Evolutionary conservation across 2,113 vertebrate species (phyloP), one percentile per base, ranked within the genome.

Genomic region (Misgurnus anguillicaudatus): DNA sequence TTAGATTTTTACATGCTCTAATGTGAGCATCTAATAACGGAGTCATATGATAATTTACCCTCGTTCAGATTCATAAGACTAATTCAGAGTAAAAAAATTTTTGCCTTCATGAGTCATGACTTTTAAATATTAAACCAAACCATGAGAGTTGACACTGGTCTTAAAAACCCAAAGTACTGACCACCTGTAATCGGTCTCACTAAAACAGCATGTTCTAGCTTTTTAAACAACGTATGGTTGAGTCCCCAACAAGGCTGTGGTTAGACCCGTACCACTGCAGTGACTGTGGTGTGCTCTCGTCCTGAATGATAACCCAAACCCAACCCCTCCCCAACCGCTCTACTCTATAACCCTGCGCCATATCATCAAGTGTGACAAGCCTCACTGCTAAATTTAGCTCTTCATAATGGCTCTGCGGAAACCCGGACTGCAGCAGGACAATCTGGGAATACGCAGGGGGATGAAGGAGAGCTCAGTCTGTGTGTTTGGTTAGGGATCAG

Each of bases 371-470:
- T 84, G 85, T 86, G 86, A 89, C 88, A 84, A 91, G 89, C 88
- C 83, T 83, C 63, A 82, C 79, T 90, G 89, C 90, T 91, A 91
- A 92, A 90, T 92, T 91, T 90, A 92, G 90, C 78, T 82, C 53
- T 41, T 69, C 85, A 88, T 92, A 89, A 91, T 91, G 82, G 88
- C 86, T 88, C 84, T 87, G 86, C 83, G 82, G 86, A 88, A 85
- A 75, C 62, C 74, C 80, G 64, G 83, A 81, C 80, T 77, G 79
- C 80, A 85, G 63, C 79, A 65, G 70, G 74, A 76, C 85, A 55
- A 71, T 84, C 83, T 87, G 64, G 68, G 67, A 83, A 77, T 79
- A 57, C 13, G 57, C 36, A 48, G 47, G 51, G 75, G 63, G 57
- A 41, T 68, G 60, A 75, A 48, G 45, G 58, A 65, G 58, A 76